Evolutionary conservation across 2,888 invertebrate genomes (phyloP), one percentile per base, ranked within the genome.

Genomic region (Syritta pipiens): DNA sequence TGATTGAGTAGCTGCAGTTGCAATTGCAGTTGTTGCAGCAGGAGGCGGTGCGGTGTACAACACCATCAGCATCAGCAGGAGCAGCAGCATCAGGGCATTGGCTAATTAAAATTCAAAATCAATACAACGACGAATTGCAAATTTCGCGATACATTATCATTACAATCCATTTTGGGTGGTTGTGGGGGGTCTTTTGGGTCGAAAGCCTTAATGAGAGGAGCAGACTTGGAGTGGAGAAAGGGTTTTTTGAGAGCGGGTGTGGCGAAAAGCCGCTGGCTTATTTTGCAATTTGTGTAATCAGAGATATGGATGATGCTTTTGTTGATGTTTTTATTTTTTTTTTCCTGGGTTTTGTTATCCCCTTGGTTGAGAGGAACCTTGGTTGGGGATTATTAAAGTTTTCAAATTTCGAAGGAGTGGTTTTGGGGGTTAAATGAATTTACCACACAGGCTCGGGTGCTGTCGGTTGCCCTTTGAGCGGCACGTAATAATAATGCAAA

Each of bases 71-170:
- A 49, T 30, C 26, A 24, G 12, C 28, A 42, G 9, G 10, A 37
- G 24, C 22, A 37, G n/a, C 51, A n/a, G 19, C 60, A 19, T 46
- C 51, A 22, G 46, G 37, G 53, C 22, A 59, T 67, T 77, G 72
- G 72, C 72, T 77, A 72, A 72, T 72, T 72, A 72, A 67, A 77
- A 72, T 72, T 72, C 63, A 46, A 48, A 77, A 67, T 65, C 40
- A 65, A 60, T 72, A 48, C 59, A 59, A 65, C 40, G 24, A 44
- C 49, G 44, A 55, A 55, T 60, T 59, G 35, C 12, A 55, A 75
- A 59, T 67, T 69, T 68, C 49, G 51, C 53, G 51, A 60, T 71
- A 62, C 62, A 71, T 71, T 69, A 69, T 69, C 69, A 60, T 71
- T 71, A 62, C 69, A 46, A 53, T 53, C 26, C 69, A 51, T 71